phyloP scores from a whole-genome alignment of 2,113 vertebrate genomes.

The Lepus timidus region DNA sequence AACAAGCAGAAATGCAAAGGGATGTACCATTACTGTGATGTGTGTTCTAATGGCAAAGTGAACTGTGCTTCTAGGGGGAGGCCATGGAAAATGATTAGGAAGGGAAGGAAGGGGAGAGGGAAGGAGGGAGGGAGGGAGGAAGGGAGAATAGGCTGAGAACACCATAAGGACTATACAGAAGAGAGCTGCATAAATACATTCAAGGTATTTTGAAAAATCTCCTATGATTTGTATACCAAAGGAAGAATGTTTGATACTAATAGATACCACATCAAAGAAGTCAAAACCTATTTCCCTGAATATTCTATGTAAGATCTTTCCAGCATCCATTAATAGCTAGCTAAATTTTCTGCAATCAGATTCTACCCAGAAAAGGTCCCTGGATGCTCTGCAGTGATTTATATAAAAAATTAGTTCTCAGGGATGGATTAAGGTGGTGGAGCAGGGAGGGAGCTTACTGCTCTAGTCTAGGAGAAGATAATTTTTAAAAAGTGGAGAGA shows the following conservation, averaged over 20 bases:
- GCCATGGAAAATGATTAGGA: neutral
- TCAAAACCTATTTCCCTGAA: constrained; percentile 6
- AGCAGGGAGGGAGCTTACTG: too few relatives aligned
- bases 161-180: neutral
- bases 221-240: neutral
- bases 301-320: constrained; percentile 14
- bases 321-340: neutral
- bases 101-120: too few relatives aligned
- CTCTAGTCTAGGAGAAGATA: too few relatives aligned
- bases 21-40: neutral
- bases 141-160: neutral
- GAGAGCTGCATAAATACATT: neutral
- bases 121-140: too few relatives aligned
- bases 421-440: too few relatives aligned
- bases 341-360: neutral
- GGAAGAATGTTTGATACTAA: neutral
- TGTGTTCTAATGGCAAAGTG: neutral
- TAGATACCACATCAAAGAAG: neutral
- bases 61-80: neutral
- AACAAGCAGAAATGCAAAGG: neutral
- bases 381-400: neutral
- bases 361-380: neutral
- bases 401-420: neutral
- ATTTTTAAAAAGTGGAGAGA: too few relatives aligned
- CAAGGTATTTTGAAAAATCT: neutral